Percentiles rank a stretch among this genome's conserved stretches.
These are phyloP conservation scores for Bibio marci DNA, from an alignment of 2,888 invertebrate genomes.

Conservation along the genomic window DNA sequence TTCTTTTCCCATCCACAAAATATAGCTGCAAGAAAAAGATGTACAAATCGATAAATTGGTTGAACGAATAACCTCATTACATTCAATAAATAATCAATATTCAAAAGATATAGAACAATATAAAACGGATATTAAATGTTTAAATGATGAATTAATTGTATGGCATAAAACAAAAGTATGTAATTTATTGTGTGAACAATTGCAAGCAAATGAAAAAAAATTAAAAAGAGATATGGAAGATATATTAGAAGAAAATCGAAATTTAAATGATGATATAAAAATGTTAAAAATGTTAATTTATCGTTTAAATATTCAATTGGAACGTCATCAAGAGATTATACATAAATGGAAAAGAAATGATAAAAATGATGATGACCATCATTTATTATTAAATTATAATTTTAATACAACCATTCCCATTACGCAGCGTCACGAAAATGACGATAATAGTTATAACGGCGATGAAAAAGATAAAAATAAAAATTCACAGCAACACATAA, in stretches of 20 bases:
- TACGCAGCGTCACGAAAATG: too few relatives aligned
- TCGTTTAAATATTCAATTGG: conserved; percentile 58
- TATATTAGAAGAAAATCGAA: conserved; percentile 36
- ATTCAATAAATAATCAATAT: conserved; percentile 42
- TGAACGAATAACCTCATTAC: conserved; percentile 39
- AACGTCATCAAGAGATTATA: conserved; percentile 56
- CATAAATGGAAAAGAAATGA: conserved; percentile 19
- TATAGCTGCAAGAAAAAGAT: conserved; percentile 40
- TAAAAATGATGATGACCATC: too few relatives aligned
- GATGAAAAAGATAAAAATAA: too few relatives aligned
- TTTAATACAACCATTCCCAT: too few relatives aligned
- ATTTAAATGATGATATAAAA: conserved; percentile 45
- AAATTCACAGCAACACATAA: neutral
- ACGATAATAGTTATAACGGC: too few relatives aligned
- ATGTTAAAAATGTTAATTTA: conserved; percentile 64
- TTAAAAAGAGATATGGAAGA: conserved; percentile 12
- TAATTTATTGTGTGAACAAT: conserved; percentile 18
- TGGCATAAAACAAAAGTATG: conserved; percentile 29
- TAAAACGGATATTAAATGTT: conserved; percentile 31
- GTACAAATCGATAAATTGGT: conserved; percentile 40
- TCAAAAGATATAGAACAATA: conserved; percentile 42
- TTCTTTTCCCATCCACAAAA: too few relatives aligned
- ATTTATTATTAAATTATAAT: too few relatives aligned
- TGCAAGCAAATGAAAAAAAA: neutral
- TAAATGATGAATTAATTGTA: conserved; percentile 32